These are phyloP conservation scores for Pygoscelis antarcticus DNA, from an alignment of 2,113 vertebrate genomes.

Conservation along the genomic window DNA sequence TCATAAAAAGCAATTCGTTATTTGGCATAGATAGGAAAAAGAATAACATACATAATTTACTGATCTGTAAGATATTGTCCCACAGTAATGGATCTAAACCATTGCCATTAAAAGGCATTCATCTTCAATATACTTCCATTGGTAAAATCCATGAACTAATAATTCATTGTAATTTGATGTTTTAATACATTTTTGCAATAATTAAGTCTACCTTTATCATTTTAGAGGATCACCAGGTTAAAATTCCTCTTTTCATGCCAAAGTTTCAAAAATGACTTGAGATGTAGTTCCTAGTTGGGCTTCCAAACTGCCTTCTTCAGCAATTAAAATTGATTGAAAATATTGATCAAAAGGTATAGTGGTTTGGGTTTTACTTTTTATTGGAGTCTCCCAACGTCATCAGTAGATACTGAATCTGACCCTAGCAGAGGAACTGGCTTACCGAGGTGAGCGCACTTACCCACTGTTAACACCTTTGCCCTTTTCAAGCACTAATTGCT, in stretches of 20 bases:
- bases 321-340: slow-evolving; percentile 20
- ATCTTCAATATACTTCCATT: background rate
- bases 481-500: background rate
- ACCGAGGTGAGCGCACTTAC: background rate
- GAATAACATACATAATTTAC: background rate
- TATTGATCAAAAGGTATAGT: background rate
- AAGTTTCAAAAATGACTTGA: background rate
- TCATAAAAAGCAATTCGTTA: background rate
- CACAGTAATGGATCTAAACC: background rate
- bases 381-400: background rate
- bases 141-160: background rate
- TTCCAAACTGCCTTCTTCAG: background rate
- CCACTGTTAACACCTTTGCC: background rate
- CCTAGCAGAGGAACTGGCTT: background rate
- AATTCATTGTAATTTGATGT: background rate
- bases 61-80: background rate
- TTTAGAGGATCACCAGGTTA: background rate
- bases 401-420: background rate
- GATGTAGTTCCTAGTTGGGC: background rate
- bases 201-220: slow-evolving; percentile 20
- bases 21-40: background rate
- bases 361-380: background rate
- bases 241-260: background rate
- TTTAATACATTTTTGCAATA: background rate
- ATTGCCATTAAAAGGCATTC: background rate